Evolutionary conservation across 1,140 invertebrate genomes (phyloP).

Genomic region (Bombus superbus): DNA sequence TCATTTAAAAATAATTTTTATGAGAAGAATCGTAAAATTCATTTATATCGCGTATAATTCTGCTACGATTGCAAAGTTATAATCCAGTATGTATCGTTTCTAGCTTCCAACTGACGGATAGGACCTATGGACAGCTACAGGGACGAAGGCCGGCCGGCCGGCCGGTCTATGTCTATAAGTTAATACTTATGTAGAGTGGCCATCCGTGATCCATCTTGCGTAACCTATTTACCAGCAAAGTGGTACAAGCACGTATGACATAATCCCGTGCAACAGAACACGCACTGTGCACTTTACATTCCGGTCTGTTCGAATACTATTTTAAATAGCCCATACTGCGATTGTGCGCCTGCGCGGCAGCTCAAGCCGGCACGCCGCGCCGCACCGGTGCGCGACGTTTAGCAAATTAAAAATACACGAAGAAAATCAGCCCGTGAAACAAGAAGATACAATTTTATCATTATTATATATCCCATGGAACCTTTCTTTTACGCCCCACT

Average conservation of each 20-base stretch:
- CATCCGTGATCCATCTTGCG: constrained; percentile 77
- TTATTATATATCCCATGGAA: background rate
- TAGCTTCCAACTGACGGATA: constrained; percentile 38
- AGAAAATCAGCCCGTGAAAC: background rate
- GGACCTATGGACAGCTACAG: background rate
- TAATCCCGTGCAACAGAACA: constrained; percentile 63
- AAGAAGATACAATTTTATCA: background rate
- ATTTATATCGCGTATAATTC: background rate
- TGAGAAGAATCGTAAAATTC: no score
- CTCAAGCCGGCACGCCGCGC: background rate
- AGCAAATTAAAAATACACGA: constrained; percentile 39
- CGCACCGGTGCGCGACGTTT: constrained; percentile 11
- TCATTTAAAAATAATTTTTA: background rate
- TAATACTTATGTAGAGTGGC: constrained; percentile 54
- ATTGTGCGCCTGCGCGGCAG: constrained; percentile 38
- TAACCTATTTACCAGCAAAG: constrained; percentile 77
- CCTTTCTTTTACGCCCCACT: background rate
- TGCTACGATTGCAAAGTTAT: background rate
- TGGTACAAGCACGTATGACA: constrained; percentile 73
- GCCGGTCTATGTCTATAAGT: constrained; percentile 36
- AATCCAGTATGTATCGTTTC: constrained; percentile 13
- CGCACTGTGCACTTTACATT: constrained; percentile 43
- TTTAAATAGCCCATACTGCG: constrained; percentile 52
- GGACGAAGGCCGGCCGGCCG: constrained; percentile 8
- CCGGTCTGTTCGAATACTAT: constrained; percentile 54